Evolutionary conservation across 2,888 invertebrate species (phyloP).

Genomic region (Bugulina stolonifera): DNA sequence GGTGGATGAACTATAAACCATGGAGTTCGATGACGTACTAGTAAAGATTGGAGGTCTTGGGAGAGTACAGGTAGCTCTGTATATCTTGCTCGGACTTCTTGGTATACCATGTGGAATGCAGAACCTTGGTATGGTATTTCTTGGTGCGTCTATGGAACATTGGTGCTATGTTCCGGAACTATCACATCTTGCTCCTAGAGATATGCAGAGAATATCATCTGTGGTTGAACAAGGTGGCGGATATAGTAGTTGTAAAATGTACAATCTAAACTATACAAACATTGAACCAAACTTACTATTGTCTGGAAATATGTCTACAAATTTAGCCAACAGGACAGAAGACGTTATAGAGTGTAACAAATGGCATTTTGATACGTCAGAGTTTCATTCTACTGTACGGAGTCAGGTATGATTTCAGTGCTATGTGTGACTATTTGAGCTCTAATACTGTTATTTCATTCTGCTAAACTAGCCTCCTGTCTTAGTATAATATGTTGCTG

Average conservation of each 20-base stretch:
- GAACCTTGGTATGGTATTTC: conserved; percentile 28
- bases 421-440: too few relatives aligned
- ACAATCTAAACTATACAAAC: neutral
- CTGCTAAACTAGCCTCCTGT: too few relatives aligned
- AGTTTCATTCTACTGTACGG: neutral
- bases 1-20: too few relatives aligned
- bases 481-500: too few relatives aligned
- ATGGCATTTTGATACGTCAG: neutral
- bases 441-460: too few relatives aligned
- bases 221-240: neutral
- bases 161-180: conserved; percentile 20
- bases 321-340: neutral
- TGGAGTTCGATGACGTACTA: conserved; percentile 30
- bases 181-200: neutral
- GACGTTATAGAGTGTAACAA: neutral
- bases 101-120: conserved; percentile 28
- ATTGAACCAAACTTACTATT: neutral
- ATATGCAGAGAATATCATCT: neutral
- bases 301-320: neutral
- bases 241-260: neutral
- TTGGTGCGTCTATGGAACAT: conserved; percentile 26
- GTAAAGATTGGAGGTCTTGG: conserved; percentile 30
- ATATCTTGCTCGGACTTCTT: conserved; percentile 28
- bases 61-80: conserved; percentile 28
- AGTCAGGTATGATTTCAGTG: neutral